These are phyloP conservation scores for Philypnodon macrostomus DNA, from an alignment of 2,797 vertebrate genomes.

Conservation along the genomic window DNA sequence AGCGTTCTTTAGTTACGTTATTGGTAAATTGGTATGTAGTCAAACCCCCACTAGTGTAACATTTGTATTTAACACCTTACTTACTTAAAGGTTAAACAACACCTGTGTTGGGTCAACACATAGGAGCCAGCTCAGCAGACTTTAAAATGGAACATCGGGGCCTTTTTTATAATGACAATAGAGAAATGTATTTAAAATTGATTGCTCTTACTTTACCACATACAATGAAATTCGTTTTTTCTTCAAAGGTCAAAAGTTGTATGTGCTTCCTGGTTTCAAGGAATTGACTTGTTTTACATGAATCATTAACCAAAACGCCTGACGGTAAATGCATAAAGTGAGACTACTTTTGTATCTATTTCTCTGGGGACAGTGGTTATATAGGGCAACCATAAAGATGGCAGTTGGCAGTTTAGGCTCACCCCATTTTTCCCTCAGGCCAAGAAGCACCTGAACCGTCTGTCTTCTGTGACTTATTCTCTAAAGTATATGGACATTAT, in stretches of 20 bases:
- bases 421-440: not conserved
- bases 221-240: too few relatives aligned
- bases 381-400: not conserved
- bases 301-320: not conserved
- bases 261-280: too few relatives aligned
- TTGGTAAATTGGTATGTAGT: not conserved
- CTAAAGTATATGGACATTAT: too few relatives aligned
- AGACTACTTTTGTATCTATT: not conserved
- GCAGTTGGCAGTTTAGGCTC: not conserved
- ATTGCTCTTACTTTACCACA: too few relatives aligned
- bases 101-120: slow-evolving; percentile 42
- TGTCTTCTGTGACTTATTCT: too few relatives aligned
- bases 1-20: too few relatives aligned
- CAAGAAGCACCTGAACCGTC: slow-evolving; percentile 12
- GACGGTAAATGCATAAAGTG: not conserved
- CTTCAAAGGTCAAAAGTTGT: too few relatives aligned
- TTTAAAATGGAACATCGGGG: not conserved
- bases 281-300: not conserved
- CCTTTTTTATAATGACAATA: too few relatives aligned
- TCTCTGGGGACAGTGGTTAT: slow-evolving; percentile 8
- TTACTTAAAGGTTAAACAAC: slow-evolving; percentile 42
- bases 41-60: not conserved
- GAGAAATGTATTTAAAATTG: too few relatives aligned
- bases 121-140: slow-evolving; percentile 2
- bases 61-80: slow-evolving; percentile 10